Evolutionary conservation across 2,797 vertebrate genomes (phyloP).

Genomic region (Ataeniobius toweri): DNA sequence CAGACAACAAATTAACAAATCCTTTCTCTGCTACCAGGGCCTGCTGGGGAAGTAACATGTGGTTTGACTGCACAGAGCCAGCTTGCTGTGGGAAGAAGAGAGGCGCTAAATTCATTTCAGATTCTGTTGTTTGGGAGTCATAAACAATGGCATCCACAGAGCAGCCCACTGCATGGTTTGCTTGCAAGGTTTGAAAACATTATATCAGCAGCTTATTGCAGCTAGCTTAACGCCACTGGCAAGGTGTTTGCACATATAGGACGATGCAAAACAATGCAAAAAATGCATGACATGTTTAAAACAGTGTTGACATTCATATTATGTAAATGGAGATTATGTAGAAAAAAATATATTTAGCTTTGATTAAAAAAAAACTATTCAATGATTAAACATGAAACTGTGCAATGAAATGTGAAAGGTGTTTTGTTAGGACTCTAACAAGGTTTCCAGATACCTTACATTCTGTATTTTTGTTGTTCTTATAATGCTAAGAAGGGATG

Average conservation of each 20-base stretch:
- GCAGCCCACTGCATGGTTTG: not conserved
- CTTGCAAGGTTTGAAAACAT: conserved; percentile 16
- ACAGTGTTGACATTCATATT: not conserved
- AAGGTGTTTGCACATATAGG: not conserved
- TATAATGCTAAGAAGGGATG: conserved; percentile 35
- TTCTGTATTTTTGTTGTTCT: conserved; percentile 24
- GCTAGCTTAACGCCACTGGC: not conserved
- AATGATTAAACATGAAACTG: not conserved
- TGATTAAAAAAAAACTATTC: not conserved
- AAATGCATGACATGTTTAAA: not conserved
- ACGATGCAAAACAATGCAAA: not conserved
- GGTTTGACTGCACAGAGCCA: conserved; percentile 78
- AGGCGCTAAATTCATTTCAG: conserved; percentile 84
- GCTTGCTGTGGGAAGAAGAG: conserved; percentile 77
- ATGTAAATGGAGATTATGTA: not conserved
- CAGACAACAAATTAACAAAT: conserved; percentile 63
- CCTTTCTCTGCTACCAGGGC: conserved; percentile 73
- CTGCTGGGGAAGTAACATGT: conserved; percentile 81
- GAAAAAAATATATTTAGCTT: not conserved
- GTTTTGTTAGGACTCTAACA: conserved; percentile 63
- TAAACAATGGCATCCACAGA: conserved; percentile 66
- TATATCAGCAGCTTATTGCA: conserved; percentile 23
- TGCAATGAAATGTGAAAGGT: conserved; percentile 52
- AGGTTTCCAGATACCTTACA: conserved; percentile 37
- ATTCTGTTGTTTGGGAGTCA: conserved; percentile 77